Conservation (phyloP, 2,888 invertebrate species). For the Microdon myrmicae region DNA sequence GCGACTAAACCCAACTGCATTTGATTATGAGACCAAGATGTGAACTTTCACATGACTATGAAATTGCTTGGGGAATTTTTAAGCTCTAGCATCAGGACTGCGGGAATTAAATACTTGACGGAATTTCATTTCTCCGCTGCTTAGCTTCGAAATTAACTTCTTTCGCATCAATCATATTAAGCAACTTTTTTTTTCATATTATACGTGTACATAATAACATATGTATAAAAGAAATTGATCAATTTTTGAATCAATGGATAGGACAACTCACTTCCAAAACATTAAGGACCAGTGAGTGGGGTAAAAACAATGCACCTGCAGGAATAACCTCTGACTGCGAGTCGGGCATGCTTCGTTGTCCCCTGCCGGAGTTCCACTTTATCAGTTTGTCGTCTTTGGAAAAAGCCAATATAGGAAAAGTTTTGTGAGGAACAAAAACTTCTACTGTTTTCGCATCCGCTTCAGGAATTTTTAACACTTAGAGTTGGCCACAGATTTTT, state of each 20-base stretch:
- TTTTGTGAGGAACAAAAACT: conserved; percentile 34
- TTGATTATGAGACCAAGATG: not conserved
- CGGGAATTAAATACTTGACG: conserved; percentile 1
- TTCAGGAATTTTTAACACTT: conserved; percentile 40
- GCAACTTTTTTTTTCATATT: conserved; percentile 3
- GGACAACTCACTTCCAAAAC: conserved; percentile 17
- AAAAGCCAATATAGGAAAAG: conserved; percentile 35
- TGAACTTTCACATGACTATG: not conserved
- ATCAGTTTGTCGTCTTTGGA: conserved; percentile 13
- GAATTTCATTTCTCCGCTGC: not conserved
- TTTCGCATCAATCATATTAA: conserved; percentile 2
- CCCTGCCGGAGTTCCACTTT: not conserved
- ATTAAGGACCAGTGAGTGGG: not conserved
- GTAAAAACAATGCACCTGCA: conserved; percentile 20
- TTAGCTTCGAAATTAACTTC: not conserved
- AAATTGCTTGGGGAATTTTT: too few species aligned
- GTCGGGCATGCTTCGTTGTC: too few species aligned
- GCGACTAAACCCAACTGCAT: conserved; percentile 1
- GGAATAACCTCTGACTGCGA: too few species aligned
- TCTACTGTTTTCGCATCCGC: conserved; percentile 20
- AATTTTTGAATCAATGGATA: conserved; percentile 29
- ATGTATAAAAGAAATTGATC: too few species aligned
- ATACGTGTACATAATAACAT: too few species aligned
- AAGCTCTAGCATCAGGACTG: not conserved
- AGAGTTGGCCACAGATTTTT: conserved; percentile 19